phyloP scores from a whole-genome alignment of 2,888 invertebrate species.

The Macrophya alboannulata region DNA sequence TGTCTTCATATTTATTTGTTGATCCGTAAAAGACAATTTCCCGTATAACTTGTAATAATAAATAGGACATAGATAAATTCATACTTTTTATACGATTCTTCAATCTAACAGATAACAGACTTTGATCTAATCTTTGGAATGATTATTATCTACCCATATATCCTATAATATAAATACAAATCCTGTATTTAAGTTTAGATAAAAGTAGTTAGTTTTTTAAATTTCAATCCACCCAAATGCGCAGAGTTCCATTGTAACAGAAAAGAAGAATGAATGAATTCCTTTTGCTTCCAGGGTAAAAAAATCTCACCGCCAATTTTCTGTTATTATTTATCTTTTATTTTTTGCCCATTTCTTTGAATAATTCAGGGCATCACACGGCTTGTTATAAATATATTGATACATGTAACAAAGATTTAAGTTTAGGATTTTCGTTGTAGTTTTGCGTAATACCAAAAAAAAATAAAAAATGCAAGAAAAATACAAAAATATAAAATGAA shows the following conservation, averaged over 20 bases:
- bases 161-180: neutral
- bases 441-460: slow-evolving; percentile 41
- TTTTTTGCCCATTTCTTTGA: neutral
- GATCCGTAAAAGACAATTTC: neutral
- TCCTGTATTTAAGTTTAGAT: neutral
- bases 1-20: slow-evolving; percentile 6
- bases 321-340: neutral
- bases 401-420: slow-evolving; percentile 19
- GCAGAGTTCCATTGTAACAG: neutral
- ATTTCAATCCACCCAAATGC: neutral
- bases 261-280: neutral
- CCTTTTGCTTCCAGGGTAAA: too few relatives aligned
- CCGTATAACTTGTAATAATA: neutral
- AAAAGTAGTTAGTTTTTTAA: neutral
- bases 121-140: neutral
- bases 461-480: neutral
- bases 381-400: neutral
- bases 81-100: slow-evolving; percentile 26
- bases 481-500: slow-evolving; percentile 10
- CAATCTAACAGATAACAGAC: slow-evolving; percentile 6
- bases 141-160: neutral
- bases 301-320: neutral
- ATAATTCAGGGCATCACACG: neutral
- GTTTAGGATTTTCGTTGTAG: slow-evolving; percentile 11
- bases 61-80: neutral